Evolutionary conservation across 2,113 vertebrate genomes (phyloP).

Genomic region (Mola mola): DNA sequence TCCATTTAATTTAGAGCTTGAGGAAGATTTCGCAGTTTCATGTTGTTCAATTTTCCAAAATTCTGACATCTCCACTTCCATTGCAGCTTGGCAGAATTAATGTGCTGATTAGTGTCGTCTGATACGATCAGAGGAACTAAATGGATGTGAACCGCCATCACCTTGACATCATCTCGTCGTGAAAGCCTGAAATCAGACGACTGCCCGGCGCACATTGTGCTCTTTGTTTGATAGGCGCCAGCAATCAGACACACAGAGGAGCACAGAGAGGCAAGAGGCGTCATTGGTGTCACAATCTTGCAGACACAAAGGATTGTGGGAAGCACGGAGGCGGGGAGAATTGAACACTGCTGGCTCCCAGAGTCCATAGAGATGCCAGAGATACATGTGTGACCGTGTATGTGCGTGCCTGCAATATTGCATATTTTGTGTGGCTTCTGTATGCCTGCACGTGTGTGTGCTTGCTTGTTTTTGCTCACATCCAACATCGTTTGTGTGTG

Average conservation of each 20-base stretch:
- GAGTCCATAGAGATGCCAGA: constrained; percentile 53
- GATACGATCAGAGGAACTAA: too few relatives aligned
- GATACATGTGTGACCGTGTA: constrained; percentile 33
- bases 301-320: constrained; percentile 67
- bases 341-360: constrained; percentile 39
- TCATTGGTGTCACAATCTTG: constrained; percentile 42
- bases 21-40: too few relatives aligned
- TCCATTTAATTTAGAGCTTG: too few relatives aligned
- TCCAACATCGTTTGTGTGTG: constrained; percentile 21
- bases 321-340: constrained; percentile 49
- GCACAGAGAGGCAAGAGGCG: constrained; percentile 46
- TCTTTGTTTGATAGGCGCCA: constrained; percentile 31
- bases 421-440: constrained; percentile 15
- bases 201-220: constrained; percentile 21
- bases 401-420: constrained; percentile 9
- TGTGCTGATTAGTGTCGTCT: too few relatives aligned
- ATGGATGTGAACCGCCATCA: too few relatives aligned
- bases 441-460: too few relatives aligned
- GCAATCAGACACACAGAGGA: constrained; percentile 36
- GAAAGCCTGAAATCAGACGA: not conserved
- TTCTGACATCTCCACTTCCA: too few relatives aligned
- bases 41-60: too few relatives aligned
- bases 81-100: too few relatives aligned
- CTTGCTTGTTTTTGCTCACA: constrained; percentile 20
- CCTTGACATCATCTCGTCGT: not conserved